Percentiles rank a stretch among this genome's conserved stretches.
Evolutionary conservation across 2,797 vertebrate genomes (phyloP).

Genomic region (Mastacembelus armatus): DNA sequence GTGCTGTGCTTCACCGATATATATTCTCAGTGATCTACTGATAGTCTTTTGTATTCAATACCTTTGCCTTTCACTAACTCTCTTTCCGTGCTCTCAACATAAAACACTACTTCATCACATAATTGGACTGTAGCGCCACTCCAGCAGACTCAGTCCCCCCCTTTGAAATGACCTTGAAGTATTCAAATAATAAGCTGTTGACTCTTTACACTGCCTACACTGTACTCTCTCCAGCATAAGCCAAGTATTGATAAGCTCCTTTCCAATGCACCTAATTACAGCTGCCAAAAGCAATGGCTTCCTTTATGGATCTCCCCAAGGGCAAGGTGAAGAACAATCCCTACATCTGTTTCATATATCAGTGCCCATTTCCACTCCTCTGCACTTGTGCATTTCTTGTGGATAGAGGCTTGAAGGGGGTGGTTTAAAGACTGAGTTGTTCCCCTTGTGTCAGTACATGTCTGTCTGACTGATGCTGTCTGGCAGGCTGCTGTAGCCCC

Average conservation of each 20-base stretch:
- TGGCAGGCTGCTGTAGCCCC: not conserved
- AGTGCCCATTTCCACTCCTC: conserved; percentile 16
- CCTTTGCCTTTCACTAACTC: not conserved
- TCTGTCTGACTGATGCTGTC: conserved; percentile 4
- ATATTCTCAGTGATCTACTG: too few species aligned
- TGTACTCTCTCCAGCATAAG: conserved; percentile 7
- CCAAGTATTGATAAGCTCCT: conserved; percentile 34
- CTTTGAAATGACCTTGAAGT: not conserved
- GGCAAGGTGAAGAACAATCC: conserved; percentile 38
- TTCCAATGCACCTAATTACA: conserved; percentile 55
- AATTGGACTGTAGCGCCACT: not conserved
- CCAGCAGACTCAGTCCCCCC: not conserved
- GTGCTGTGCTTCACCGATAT: too few species aligned
- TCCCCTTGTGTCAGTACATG: conserved; percentile 8
- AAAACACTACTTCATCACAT: not conserved
- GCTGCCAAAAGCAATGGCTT: conserved; percentile 29
- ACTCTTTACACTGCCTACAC: conserved; percentile 46
- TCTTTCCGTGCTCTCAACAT: not conserved
- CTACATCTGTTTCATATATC: conserved; percentile 31
- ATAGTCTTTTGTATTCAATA: too few species aligned
- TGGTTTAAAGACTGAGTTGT: conserved; percentile 24
- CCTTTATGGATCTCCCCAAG: conserved; percentile 53
- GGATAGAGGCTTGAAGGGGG: not conserved
- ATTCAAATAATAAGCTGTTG: conserved; percentile 53
- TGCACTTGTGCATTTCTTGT: conserved; percentile 1